Evolutionary conservation across 2,797 vertebrate genomes (phyloP).

Genomic region (Rhynchonycteris naso): DNA sequence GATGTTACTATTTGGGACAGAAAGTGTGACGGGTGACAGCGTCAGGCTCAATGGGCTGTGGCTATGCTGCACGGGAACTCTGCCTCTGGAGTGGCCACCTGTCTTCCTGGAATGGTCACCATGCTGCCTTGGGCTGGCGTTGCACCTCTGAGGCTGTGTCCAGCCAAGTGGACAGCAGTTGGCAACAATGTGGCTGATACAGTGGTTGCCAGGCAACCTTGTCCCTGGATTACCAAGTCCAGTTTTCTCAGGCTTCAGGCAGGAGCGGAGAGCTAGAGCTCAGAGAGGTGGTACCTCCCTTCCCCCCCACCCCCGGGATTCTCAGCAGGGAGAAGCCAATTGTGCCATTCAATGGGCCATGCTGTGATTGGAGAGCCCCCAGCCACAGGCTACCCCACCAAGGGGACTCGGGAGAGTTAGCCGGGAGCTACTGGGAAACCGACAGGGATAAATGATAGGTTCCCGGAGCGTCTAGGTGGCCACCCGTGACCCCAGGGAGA

Average conservation of each 20-base stretch:
- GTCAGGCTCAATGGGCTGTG: rapidly evolving
- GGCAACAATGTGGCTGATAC: neutral
- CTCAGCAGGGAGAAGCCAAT: neutral
- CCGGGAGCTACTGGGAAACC: neutral
- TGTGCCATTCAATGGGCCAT: rapidly evolving
- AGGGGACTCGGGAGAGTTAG: neutral
- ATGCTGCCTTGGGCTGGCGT: neutral
- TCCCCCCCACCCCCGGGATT: too few species aligned
- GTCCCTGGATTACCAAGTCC: neutral
- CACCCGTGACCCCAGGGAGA: neutral
- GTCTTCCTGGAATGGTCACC: neutral
- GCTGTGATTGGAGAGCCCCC: rapidly evolving
- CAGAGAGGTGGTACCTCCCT: neutral
- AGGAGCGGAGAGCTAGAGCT: rapidly evolving
- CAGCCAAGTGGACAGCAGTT: neutral
- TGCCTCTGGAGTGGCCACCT: rapidly evolving
- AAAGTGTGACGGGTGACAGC: neutral
- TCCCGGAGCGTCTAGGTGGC: neutral
- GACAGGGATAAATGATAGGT: neutral
- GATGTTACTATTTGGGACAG: neutral
- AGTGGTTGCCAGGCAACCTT: constrained; percentile 5
- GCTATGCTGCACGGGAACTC: neutral
- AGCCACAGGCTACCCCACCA: rapidly evolving
- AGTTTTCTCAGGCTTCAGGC: neutral
- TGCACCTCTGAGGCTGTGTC: neutral